A percentile compares a stretch with the other conserved stretches of the same genome.
Conservation (phyloP, 2,113 vertebrate species). For the Myotis yumanensis region DNA sequence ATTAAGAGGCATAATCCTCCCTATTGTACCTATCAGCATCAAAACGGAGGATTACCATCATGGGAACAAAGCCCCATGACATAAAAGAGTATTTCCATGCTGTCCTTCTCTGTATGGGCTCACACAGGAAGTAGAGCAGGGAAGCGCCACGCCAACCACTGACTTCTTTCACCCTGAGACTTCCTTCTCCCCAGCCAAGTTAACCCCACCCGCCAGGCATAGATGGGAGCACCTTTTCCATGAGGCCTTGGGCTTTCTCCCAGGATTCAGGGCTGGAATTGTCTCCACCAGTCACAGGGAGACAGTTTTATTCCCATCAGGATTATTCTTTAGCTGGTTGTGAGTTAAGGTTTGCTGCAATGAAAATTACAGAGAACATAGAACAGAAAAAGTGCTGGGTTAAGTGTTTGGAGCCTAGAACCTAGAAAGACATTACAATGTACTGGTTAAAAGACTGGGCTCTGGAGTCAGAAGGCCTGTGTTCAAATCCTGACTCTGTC, state of each 20-base stretch:
- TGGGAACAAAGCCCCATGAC: slow-evolving; percentile 45
- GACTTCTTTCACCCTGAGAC: background rate
- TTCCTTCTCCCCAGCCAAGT: background rate
- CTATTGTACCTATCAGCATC: slow-evolving; percentile 50
- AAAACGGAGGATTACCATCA: slow-evolving; percentile 54
- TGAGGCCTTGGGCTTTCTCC: background rate
- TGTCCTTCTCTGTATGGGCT: background rate
- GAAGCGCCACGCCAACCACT: background rate
- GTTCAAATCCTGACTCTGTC: background rate
- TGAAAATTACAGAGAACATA: background rate
- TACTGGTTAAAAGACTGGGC: background rate
- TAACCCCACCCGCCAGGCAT: no score
- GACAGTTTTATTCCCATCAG: background rate
- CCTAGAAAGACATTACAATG: background rate
- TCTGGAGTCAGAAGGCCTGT: background rate
- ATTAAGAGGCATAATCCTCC: slow-evolving; percentile 62
- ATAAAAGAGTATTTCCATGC: slow-evolving; percentile 48
- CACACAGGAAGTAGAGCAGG: background rate
- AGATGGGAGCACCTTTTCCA: background rate
- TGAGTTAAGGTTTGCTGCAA: slow-evolving; percentile 30
- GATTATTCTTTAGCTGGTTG: background rate
- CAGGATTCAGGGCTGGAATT: background rate
- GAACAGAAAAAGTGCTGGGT: background rate
- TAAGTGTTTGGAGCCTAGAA: background rate
- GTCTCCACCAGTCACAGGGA: background rate